phyloP scores from a whole-genome alignment of 2,797 vertebrate species.

The Lacerta agilis region DNA sequence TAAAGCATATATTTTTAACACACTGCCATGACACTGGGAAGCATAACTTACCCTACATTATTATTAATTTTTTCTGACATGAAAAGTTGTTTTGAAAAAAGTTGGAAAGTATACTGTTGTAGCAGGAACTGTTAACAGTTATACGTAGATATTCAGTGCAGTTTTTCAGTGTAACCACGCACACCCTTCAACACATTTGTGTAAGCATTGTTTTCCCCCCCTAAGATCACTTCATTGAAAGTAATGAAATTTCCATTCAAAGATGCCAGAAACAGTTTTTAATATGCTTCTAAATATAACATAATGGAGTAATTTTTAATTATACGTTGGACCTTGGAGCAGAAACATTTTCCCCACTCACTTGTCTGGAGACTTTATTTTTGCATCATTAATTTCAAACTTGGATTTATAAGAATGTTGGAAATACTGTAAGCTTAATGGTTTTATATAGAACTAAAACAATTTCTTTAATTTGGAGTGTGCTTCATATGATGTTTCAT shows the following conservation, averaged over 20 bases:
- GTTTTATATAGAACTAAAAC: neutral
- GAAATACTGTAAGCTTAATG: neutral
- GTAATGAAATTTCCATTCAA: slow-evolving; percentile 54
- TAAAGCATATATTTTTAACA: neutral
- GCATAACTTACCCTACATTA: neutral
- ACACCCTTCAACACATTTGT: slow-evolving; percentile 33
- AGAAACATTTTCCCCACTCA: slow-evolving; percentile 29
- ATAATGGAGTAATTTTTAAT: slow-evolving; percentile 30
- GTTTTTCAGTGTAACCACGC: neutral
- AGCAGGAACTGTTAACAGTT: neutral
- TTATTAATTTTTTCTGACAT: neutral
- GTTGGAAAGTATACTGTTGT: neutral
- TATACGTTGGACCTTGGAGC: neutral
- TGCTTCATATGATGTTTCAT: neutral
- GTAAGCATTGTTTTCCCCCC: slow-evolving; percentile 37
- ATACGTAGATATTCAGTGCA: no score
- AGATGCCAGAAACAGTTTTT: slow-evolving; percentile 51
- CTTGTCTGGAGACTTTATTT: slow-evolving; percentile 25
- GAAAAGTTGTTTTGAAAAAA: neutral
- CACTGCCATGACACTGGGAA: neutral
- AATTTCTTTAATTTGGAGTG: neutral
- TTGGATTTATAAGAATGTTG: slow-evolving; percentile 6
- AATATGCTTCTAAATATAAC: slow-evolving; percentile 42
- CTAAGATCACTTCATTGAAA: slow-evolving; percentile 29
- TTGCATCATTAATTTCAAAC: neutral